Evolutionary conservation across 2,797 vertebrate genomes (phyloP).

Genomic region (Myioborus melanocephalus): DNA sequence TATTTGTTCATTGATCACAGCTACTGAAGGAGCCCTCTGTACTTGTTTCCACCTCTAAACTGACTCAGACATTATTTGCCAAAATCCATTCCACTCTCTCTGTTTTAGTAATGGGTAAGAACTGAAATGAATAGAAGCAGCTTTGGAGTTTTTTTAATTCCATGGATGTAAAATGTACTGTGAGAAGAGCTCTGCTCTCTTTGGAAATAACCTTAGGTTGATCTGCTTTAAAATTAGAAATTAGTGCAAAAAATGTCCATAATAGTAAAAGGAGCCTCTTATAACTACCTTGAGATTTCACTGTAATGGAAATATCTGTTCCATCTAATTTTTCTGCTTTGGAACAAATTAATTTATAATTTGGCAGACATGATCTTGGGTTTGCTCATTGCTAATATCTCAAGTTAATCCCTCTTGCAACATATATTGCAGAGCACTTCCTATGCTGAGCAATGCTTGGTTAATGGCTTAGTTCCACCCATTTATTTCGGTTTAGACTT

Average conservation of each 20-base stretch:
- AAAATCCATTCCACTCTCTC: background rate
- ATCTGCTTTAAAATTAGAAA: background rate
- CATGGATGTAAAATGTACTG: background rate
- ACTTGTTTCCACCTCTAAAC: background rate
- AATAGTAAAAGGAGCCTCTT: background rate
- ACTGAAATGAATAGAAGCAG: background rate
- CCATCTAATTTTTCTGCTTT: background rate
- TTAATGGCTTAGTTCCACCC: conserved; percentile 32
- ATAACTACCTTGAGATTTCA: background rate
- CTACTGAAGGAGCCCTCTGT: background rate
- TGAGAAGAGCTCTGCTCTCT: background rate
- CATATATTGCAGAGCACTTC: background rate
- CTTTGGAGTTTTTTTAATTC: background rate
- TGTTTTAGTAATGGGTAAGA: background rate
- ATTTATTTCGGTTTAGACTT: background rate
- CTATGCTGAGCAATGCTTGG: background rate
- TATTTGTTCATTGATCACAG: background rate
- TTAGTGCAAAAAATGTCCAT: background rate
- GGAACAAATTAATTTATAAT: background rate
- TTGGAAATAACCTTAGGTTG: background rate
- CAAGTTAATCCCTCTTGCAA: background rate
- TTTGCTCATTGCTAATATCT: background rate
- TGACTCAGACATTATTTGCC: background rate
- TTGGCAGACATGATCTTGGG: background rate
- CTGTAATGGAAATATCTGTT: background rate